Evolutionary conservation across 2,113 vertebrate species (phyloP).

Genomic region (Hemibagrus wyckioides): DNA sequence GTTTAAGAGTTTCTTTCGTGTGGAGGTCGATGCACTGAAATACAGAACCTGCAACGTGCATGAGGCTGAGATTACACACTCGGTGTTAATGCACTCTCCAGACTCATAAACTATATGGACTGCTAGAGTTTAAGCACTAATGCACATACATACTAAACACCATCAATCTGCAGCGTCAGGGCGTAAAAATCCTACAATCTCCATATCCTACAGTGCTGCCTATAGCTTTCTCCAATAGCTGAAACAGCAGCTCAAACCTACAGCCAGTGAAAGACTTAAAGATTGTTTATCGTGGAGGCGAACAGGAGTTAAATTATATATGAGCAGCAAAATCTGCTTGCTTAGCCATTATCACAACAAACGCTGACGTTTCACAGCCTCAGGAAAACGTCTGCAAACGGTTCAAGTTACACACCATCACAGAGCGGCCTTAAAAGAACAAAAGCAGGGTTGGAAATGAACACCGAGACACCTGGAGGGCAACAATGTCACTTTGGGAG

Average conservation of each 20-base stretch:
- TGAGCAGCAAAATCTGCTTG: neutral
- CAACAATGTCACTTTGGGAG: neutral
- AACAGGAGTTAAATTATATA: slow-evolving; percentile 3
- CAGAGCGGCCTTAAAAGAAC: neutral
- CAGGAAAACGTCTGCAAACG: neutral
- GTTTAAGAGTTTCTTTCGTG: neutral
- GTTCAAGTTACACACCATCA: neutral
- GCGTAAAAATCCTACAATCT: neutral
- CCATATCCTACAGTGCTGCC: neutral
- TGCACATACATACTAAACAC: neutral
- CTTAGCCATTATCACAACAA: neutral
- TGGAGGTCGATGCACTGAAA: neutral
- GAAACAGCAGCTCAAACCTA: neutral
- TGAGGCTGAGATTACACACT: neutral
- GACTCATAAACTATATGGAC: neutral
- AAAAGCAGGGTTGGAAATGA: neutral
- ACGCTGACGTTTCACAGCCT: neutral
- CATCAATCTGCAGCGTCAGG: neutral
- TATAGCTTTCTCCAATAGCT: neutral
- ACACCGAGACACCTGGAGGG: neutral
- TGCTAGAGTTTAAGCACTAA: neutral
- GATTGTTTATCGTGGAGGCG: neutral
- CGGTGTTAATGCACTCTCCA: neutral
- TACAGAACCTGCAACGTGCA: neutral
- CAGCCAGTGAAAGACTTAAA: neutral